phyloP scores from a whole-genome alignment of 2,797 vertebrate genomes.

The Heterohyrax brucei region DNA sequence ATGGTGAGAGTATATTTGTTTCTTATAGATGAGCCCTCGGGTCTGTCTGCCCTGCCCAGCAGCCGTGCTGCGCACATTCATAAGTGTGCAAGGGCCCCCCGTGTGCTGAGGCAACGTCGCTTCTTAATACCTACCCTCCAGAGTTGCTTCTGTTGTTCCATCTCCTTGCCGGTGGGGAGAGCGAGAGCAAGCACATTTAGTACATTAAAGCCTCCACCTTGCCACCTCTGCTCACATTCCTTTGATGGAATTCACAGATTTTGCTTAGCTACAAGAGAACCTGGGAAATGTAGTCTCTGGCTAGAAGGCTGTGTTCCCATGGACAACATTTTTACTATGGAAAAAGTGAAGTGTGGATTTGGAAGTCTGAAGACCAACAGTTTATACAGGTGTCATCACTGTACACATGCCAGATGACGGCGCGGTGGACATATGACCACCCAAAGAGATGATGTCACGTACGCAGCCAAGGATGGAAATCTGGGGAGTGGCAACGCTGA shows the following conservation, averaged over 20 bases:
- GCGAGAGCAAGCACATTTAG: background rate
- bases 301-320: background rate
- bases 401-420: background rate
- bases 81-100: background rate
- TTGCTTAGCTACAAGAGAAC: background rate
- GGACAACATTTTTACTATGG: background rate
- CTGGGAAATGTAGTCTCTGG: background rate
- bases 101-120: background rate
- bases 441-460: fast-evolving
- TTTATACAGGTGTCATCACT: background rate
- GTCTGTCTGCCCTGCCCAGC: background rate
- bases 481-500: background rate
- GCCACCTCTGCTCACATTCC: background rate
- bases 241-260: background rate
- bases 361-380: background rate
- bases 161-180: background rate
- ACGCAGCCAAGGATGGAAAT: background rate
- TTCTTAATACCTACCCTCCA: background rate
- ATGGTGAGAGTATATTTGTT: background rate
- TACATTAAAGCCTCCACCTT: background rate
- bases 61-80: background rate
- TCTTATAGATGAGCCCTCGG: background rate
- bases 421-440: background rate
- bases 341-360: background rate
- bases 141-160: background rate